A percentile compares a stretch with the other conserved stretches of the same genome.
Evolutionary conservation across 37 sponge, comb jelly and placozoan genomes (phyloP).

Genomic region (Chondrosia reniformis): DNA sequence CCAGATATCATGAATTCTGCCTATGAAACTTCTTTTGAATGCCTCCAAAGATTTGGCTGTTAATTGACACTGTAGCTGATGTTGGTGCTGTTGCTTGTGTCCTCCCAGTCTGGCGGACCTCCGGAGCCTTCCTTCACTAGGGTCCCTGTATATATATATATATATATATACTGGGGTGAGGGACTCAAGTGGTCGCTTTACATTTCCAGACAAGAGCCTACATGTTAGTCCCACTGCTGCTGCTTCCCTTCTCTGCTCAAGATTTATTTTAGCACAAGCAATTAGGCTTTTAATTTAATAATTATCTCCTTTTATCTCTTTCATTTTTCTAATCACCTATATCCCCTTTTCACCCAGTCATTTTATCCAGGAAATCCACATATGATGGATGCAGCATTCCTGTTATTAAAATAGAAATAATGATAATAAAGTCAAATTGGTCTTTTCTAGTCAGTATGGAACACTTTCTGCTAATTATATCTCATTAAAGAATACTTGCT

Average conservation of each 20-base stretch:
- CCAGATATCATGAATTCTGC: conserved; percentile 8
- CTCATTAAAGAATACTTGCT: no score
- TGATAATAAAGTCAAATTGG: no score
- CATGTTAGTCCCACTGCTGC: conserved; percentile 19
- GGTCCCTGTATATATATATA: not conserved
- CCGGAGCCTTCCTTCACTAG: not conserved
- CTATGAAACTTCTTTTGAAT: conserved; percentile 16
- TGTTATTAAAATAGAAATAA: no score
- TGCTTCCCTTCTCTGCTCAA: conserved; percentile 5
- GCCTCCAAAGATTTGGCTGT: not conserved
- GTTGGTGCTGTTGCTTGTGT: conserved; percentile 7
- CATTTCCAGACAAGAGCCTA: not conserved
- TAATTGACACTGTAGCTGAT: conserved; percentile 14
- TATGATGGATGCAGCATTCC: no score
- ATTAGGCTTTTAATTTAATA: no score
- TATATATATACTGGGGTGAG: conserved; percentile 1
- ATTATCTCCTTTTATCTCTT: no score
- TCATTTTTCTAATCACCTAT: no score
- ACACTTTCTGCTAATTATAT: no score
- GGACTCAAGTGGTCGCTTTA: not conserved
- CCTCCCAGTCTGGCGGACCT: not conserved
- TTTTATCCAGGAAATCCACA: no score
- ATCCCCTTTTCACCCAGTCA: no score
- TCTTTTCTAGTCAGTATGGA: no score
- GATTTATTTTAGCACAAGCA: no score